A percentile compares a stretch with the other conserved stretches of the same genome.
phyloP scores from a whole-genome alignment of 2,113 vertebrate species.

The Aspiorhynchus laticeps region DNA sequence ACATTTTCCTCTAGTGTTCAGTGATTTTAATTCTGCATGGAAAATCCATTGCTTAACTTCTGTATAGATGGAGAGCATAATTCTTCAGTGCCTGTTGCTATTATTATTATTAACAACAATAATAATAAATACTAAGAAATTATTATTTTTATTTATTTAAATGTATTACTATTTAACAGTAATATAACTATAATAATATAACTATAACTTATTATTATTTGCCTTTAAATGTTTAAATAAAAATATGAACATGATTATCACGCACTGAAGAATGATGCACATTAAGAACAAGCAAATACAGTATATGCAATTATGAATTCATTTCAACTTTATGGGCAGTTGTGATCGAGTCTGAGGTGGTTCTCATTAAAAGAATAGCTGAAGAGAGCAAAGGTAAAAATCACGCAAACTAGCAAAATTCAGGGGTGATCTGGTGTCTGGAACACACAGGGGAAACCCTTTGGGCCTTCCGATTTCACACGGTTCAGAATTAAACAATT shows the following conservation, averaged over 20 bases:
- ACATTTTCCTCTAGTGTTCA: not conserved
- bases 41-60: not conserved
- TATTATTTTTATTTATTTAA: not conserved
- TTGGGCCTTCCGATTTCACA: constrained; percentile 25
- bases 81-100: not conserved
- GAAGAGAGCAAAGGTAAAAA: not conserved
- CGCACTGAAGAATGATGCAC: not conserved
- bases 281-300: not conserved
- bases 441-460: constrained; percentile 2
- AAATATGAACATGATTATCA: too few species aligned
- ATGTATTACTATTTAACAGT: not conserved
- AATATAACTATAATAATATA: too few species aligned
- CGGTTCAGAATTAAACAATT: constrained; percentile 9
- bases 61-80: not conserved
- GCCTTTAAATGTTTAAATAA: not conserved
- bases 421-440: not conserved
- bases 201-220: not conserved
- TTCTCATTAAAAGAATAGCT: not conserved
- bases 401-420: not conserved
- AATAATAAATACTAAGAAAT: not conserved
- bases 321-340: not conserved
- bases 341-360: not conserved
- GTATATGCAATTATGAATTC: too few species aligned
- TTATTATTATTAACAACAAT: not conserved
- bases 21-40: not conserved